These are phyloP conservation scores for Cerastoderma edule DNA, from an alignment of 2,888 invertebrate species.

Conservation along the genomic window DNA sequence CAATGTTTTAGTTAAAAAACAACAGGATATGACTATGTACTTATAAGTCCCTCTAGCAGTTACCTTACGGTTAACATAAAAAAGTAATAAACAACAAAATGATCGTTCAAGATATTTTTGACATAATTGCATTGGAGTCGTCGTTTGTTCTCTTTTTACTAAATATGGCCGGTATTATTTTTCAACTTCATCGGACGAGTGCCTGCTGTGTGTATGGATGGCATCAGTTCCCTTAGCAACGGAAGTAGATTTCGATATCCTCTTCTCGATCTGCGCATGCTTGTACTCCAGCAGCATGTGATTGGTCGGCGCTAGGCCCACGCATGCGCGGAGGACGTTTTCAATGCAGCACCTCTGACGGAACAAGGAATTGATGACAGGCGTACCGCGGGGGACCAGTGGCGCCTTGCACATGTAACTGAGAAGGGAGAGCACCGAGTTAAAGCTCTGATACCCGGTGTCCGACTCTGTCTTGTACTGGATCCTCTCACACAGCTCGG, in stretches of 20 bases:
- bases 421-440: conserved; percentile 91
- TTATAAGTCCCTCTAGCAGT: background rate
- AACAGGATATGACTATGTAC: background rate
- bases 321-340: conserved; percentile 91
- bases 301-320: conserved; percentile 91
- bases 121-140: too few species aligned
- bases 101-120: background rate
- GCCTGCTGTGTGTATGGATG: conserved; percentile 18
- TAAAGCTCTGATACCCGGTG: conserved; percentile 86
- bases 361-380: conserved; percentile 95
- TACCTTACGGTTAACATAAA: background rate
- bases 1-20: background rate
- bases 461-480: conserved; percentile 74
- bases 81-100: background rate
- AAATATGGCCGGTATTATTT: conserved; percentile 19
- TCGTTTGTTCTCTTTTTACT: too few species aligned
- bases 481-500: conserved; percentile 93
- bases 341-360: conserved; percentile 94
- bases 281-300: conserved; percentile 87
- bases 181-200: conserved; percentile 27
- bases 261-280: conserved; percentile 38
- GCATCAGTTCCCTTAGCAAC: conserved; percentile 10
- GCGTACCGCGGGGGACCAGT: conserved; percentile 90
- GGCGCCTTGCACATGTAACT: conserved; percentile 97
- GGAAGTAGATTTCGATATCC: background rate